Percentiles rank a stretch among this genome's conserved stretches.
phyloP scores from a whole-genome alignment of 2,888 invertebrate species.

The Unio pictorum region DNA sequence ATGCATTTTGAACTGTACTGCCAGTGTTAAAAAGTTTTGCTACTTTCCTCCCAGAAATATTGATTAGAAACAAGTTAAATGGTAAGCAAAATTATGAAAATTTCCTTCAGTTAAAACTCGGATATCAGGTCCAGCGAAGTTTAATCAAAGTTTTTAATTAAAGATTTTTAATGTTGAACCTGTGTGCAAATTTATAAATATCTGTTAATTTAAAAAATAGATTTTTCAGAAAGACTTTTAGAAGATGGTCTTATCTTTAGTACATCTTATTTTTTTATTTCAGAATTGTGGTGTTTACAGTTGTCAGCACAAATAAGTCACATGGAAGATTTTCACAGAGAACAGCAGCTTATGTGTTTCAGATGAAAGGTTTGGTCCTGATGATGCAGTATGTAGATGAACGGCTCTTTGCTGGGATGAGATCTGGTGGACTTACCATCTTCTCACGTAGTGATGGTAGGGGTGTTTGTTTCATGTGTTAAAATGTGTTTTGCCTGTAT shows the following conservation, averaged over 20 bases:
- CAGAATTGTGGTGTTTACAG: conserved; percentile 54
- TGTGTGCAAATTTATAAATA: background rate
- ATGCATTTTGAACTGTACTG: too few species aligned
- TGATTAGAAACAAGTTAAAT: too few species aligned
- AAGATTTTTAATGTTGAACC: conserved; percentile 40
- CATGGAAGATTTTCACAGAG: conserved; percentile 23
- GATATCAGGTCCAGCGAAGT: too few species aligned
- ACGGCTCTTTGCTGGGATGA: conserved; percentile 88
- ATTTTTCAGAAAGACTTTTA: background rate
- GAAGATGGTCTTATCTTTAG: background rate
- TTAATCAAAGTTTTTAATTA: conserved; percentile 67
- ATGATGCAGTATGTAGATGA: conserved; percentile 89
- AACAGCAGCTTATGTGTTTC: conserved; percentile 27
- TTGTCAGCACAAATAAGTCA: conserved; percentile 10
- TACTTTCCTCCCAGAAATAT: too few species aligned
- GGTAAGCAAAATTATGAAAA: too few species aligned
- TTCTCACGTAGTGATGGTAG: conserved; percentile 77
- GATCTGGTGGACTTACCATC: conserved; percentile 84
- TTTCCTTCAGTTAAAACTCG: too few species aligned
- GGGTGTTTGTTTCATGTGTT: background rate
- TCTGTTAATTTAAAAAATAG: too few species aligned
- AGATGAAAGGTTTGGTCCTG: conserved; percentile 73
- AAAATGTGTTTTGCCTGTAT: too few species aligned
- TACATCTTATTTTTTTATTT: conserved; percentile 6
- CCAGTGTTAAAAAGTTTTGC: too few species aligned